Percentiles rank a stretch among this genome's conserved stretches.
Conservation (phyloP, 2,113 vertebrate genomes). For the Albula glossodonta region DNA sequence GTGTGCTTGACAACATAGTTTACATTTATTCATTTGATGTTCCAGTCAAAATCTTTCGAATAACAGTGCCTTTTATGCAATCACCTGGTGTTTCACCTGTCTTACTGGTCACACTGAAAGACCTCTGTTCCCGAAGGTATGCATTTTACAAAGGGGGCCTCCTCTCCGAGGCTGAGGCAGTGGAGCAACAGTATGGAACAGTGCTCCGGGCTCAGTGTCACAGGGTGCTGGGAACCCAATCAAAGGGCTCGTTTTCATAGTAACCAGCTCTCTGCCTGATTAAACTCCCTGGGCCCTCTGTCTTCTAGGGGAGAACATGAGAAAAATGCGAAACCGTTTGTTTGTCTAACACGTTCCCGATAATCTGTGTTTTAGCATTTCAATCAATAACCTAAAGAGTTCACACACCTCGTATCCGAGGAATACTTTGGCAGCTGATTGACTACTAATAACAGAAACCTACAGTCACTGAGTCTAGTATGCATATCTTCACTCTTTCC, state of each 20-base stretch:
- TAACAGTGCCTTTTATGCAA: too few species aligned
- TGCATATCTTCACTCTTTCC: too few species aligned
- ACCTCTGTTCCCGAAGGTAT: background rate
- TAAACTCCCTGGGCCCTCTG: background rate
- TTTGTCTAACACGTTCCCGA: background rate
- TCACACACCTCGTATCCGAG: too few species aligned
- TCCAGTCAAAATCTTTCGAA: background rate
- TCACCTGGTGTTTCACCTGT: background rate
- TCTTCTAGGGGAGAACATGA: background rate
- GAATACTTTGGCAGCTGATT: too few species aligned
- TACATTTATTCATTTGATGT: background rate
- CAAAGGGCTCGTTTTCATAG: background rate
- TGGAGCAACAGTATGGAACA: background rate
- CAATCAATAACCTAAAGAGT: too few species aligned
- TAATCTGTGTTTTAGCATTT: background rate
- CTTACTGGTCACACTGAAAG: background rate
- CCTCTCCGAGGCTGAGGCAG: background rate
- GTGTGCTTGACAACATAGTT: background rate
- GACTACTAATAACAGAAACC: too few species aligned
- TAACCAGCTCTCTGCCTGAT: background rate
- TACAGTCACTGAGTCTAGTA: too few species aligned
- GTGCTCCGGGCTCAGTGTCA: background rate
- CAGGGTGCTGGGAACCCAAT: background rate
- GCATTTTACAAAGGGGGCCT: background rate
- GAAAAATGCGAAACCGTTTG: background rate